Conservation (phyloP, 1,140 invertebrate genomes). For the Drosophila grimshawi region DNA sequence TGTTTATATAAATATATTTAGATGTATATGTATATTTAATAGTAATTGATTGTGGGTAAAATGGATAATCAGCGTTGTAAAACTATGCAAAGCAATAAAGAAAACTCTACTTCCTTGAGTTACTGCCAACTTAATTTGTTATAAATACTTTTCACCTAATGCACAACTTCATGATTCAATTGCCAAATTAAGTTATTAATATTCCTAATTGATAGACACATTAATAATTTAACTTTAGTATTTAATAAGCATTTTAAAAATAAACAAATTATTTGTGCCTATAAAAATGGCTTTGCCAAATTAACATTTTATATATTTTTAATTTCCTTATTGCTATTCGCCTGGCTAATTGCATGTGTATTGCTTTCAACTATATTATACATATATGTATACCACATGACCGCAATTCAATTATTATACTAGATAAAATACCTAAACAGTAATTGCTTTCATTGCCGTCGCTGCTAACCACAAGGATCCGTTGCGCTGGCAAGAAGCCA, state of each 20-base stretch:
- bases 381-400: slow-evolving; percentile 62
- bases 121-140: too few species aligned
- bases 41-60: slow-evolving; percentile 16
- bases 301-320: neutral
- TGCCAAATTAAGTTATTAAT: too few species aligned
- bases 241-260: too few species aligned
- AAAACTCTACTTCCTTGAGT: neutral
- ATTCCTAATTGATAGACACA: too few species aligned
- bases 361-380: slow-evolving; percentile 68
- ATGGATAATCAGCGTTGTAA: slow-evolving; percentile 1
- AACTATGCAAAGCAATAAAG: neutral
- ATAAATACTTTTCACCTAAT: too few species aligned
- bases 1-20: too few species aligned
- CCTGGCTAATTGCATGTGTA: slow-evolving; percentile 67
- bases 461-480: slow-evolving; percentile 58
- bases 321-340: neutral
- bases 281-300: neutral
- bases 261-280: too few species aligned
- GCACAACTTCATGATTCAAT: too few species aligned
- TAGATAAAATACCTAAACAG: slow-evolving; percentile 62
- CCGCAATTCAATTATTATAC: slow-evolving; percentile 79
- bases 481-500: slow-evolving; percentile 4
- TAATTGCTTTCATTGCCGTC: slow-evolving; percentile 76
- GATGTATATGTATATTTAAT: neutral
- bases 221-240: too few species aligned